Base-by-base conservation (phyloP, 2,797 vertebrate genomes). In the Tokudaia muenninki region DNA sequence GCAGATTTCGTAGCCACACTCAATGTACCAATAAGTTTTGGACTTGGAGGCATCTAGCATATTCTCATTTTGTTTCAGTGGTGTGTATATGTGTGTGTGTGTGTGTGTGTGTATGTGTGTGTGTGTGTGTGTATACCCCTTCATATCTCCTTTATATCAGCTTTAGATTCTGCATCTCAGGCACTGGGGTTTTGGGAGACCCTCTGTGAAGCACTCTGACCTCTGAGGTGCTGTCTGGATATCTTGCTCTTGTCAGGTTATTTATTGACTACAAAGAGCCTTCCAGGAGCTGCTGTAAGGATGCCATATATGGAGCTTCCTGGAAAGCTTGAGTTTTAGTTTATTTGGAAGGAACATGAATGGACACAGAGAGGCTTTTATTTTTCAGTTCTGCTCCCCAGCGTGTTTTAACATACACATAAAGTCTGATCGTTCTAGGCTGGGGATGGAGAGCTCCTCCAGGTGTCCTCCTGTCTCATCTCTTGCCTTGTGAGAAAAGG, bases 301-400 rank as follows among this genome's bases (percentile, higher is more conserved):
- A 86, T 57, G 26, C 55, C 6, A 61, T 2, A 67, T 9, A 86
- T 47, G 19, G 70, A 63, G 3, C 61, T 87, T 87, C 34, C 37
- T 74, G 47, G 61, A 26, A 88, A 91, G 67, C 52, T 91, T 87
- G 52, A 26, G 3, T 78, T 81, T 92, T 67, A 34, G 41, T 67
- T 90, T 84, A 81, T 91, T 94, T 47, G 77, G 87, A 83, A 86
- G 72, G 59, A 90, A 90, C 55, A 61, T 10, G 70, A 74, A 79
- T 77, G n/a, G 31, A 90, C 44, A 92, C 67, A 92, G 81, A 81
- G 7, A 91, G 29, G 17, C 37, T 59, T 97, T 94, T 63, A 50
- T 57, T 75, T 92, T 84, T 87, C 31, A 90, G 87, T 50, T 86
- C 63, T 92, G 44, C 57, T 44, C 41, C 44, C 29, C 29, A 19